These are phyloP conservation scores for Drosophila kurseongensis DNA, from an alignment of 1,140 invertebrate species.

Conservation along the genomic window DNA sequence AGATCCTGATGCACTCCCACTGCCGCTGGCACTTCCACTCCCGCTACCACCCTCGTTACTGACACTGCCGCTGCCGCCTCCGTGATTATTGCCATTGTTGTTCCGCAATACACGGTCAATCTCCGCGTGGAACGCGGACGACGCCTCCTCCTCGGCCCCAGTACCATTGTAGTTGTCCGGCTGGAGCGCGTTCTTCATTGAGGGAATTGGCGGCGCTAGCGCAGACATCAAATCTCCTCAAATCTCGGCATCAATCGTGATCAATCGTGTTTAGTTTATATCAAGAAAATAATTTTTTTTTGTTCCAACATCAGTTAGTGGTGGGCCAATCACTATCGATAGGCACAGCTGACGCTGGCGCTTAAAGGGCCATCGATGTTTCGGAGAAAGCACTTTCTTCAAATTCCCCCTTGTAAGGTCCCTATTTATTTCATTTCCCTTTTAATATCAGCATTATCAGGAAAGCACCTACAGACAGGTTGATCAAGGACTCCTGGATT, in stretches of 20 bases:
- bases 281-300: slow-evolving; percentile 16
- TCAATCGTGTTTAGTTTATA: not conserved
- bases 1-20: not conserved
- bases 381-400: not conserved
- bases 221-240: slow-evolving; percentile 27
- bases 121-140: slow-evolving; percentile 31
- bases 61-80: no score
- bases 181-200: slow-evolving; percentile 41
- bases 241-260: slow-evolving; percentile 10
- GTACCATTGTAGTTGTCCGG: slow-evolving; percentile 34
- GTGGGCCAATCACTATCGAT: slow-evolving; percentile 4
- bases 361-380: not conserved
- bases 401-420: no score
- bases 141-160: slow-evolving; percentile 20
- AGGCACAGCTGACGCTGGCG: not conserved
- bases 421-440: no score
- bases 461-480: no score
- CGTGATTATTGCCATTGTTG: slow-evolving; percentile 22
- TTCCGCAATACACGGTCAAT: slow-evolving; percentile 31
- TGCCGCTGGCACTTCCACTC: slow-evolving; percentile 8
- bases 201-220: slow-evolving; percentile 17
- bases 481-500: not conserved
- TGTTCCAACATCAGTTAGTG: slow-evolving; percentile 23
- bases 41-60: slow-evolving; percentile 1
- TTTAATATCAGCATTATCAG: no score